Conservation (phyloP, 2,113 vertebrate species). For the Epinephelus lanceolatus region DNA sequence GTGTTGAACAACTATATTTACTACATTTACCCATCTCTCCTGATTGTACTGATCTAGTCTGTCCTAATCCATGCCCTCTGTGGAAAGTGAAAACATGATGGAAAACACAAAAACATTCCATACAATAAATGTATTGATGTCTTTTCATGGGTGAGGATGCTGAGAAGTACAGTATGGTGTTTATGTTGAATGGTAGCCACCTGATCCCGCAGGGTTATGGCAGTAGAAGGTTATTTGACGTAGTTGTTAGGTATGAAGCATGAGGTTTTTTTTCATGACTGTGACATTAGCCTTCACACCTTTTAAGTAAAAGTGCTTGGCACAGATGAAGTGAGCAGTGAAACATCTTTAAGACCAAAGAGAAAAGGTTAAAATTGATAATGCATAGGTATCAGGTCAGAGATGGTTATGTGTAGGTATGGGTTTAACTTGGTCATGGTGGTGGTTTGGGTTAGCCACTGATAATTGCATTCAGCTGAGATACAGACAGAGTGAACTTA, state of each 20-base stretch:
- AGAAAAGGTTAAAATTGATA: not conserved
- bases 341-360: not conserved
- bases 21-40: too few species aligned
- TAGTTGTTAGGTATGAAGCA: not conserved
- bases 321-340: not conserved
- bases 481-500: not conserved
- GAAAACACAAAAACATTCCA: conserved; percentile 62
- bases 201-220: conserved; percentile 61
- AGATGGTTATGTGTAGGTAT: not conserved
- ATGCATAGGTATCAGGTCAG: not conserved
- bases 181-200: conserved; percentile 51
- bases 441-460: not conserved
- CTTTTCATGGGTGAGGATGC: conserved; percentile 48
- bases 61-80: conserved; percentile 48
- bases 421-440: not conserved
- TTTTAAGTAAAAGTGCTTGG: not conserved
- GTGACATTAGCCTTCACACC: not conserved
- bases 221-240: conserved; percentile 5
- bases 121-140: conserved; percentile 46
- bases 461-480: not conserved
- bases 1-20: too few species aligned
- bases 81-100: conserved; percentile 67
- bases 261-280: not conserved
- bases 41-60: not conserved
- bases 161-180: conserved; percentile 40